These are phyloP conservation scores for Hiodon tergisus DNA, from an alignment of 2,113 vertebrate genomes.

Conservation along the genomic window DNA sequence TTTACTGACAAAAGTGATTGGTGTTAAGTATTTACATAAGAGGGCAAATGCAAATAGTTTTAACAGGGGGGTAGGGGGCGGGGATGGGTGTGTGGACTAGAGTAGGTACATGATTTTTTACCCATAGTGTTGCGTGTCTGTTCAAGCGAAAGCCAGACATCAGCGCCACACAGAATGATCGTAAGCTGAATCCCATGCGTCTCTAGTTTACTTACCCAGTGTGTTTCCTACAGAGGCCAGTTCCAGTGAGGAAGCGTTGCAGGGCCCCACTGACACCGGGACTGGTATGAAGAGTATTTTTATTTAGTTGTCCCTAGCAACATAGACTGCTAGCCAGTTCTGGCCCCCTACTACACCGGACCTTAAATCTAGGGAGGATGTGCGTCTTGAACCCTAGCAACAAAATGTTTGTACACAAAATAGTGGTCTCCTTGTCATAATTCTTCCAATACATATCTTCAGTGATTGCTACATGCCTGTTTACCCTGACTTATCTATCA, in stretches of 20 bases:
- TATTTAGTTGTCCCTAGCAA: slow-evolving; percentile 17
- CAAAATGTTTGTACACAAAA: slow-evolving; percentile 6
- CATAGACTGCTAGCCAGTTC: not conserved
- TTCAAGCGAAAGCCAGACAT: no score
- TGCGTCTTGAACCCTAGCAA: slow-evolving; percentile 15
- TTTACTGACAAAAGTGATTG: no score
- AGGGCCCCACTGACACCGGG: not conserved
- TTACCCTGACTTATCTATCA: no score
- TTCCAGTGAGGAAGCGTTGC: not conserved
- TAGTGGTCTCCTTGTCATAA: not conserved
- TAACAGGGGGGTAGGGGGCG: no score
- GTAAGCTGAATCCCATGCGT: no score
- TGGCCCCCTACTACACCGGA: not conserved
- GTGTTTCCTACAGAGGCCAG: not conserved
- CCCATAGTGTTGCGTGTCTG: no score
- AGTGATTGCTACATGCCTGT: no score
- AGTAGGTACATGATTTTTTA: no score
- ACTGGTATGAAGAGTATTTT: slow-evolving; percentile 7
- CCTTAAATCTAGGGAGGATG: not conserved
- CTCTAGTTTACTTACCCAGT: not conserved
- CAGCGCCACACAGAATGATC: no score
- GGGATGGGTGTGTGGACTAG: no score
- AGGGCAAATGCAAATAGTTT: no score
- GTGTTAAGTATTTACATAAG: no score
- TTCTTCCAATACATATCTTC: not conserved